Percentiles rank a stretch among this genome's conserved stretches.
phyloP scores from a whole-genome alignment of 2,113 vertebrate genomes.

The Pyxicephalus adspersus region DNA sequence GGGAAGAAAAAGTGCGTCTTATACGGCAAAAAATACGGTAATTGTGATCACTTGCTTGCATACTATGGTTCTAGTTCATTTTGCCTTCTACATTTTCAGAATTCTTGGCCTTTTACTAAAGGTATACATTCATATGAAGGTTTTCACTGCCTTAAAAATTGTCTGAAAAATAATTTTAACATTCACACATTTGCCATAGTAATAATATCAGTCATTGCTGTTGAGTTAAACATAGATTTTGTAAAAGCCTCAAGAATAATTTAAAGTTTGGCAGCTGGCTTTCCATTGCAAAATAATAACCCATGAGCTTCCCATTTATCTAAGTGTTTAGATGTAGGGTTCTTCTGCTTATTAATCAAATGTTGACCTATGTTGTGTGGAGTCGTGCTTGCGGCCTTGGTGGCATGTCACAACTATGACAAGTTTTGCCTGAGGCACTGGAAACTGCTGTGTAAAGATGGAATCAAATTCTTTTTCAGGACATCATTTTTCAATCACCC shows the following conservation, averaged over 20 bases:
- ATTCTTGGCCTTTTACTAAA: too few relatives aligned
- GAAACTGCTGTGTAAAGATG: constrained; percentile 21
- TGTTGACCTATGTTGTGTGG: constrained; percentile 34
- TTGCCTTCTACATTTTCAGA: too few relatives aligned
- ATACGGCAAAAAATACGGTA: too few relatives aligned
- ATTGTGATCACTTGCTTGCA: too few relatives aligned
- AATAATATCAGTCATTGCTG: not conserved
- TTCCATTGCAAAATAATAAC: not conserved
- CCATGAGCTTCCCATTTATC: constrained; percentile 18
- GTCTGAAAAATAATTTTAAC: too few relatives aligned
- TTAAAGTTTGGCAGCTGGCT: not conserved
- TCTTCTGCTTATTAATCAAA: constrained; percentile 45
- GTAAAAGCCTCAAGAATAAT: constrained; percentile 13
- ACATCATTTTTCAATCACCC: constrained; percentile 24
- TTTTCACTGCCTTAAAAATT: too few relatives aligned
- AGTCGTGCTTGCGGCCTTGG: constrained; percentile 5
- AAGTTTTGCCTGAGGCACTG: constrained; percentile 27
- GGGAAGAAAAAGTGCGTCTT: too few relatives aligned
- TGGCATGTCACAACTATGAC: constrained; percentile 29
- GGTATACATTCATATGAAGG: too few relatives aligned
- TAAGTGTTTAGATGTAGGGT: not conserved
- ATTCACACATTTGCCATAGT: too few relatives aligned
- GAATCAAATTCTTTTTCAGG: not conserved
- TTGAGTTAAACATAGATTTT: not conserved
- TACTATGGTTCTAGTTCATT: too few relatives aligned